Base-by-base conservation (phyloP, 2,888 invertebrate species). In the Gasteruption jaculator region DNA sequence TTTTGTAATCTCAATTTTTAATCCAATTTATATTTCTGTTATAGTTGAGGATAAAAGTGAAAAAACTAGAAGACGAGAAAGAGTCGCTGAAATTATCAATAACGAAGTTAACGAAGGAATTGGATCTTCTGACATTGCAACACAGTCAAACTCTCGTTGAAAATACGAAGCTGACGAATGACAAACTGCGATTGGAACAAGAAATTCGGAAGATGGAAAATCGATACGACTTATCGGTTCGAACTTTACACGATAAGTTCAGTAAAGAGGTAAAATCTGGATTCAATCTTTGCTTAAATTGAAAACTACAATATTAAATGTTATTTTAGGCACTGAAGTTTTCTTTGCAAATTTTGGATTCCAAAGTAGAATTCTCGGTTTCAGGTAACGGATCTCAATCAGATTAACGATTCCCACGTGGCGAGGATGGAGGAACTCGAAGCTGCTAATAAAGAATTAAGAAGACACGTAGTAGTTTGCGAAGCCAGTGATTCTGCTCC, bases 91-190 rank as follows among this genome's bases (percentile, higher is more conserved):
- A 76, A 49, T 63, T 80, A 41, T 77, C 74, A 11, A 75, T 82
- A 41, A 75, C 80, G 12, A 68, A 73, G 0, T 63, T 86, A n/a
- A 75, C 80, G 40, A 79, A 80, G 43, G 82, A 84, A 38, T 74
- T 87, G 10, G 86, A 88, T 58, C 80, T 82, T 48, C 78, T 83
- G 1, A 82, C 82, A 0, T 73, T 87, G n/a, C 79, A 83, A 48
- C 83, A 83, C 14, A 87, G 88, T 0, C 83, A 85, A 60, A 80
- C 81, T 1, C 78, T 85, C 1, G 72, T 86, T 24, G 87, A 89
- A 56, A 79, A 86, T 55, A 83, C 85, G 0, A 81, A 84, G 51
- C 75, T 85, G 3, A 78, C 81, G 39, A 85, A 85, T 50, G 86
- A 87, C 31, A 81, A 83, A 50, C 60, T 83, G 18, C 75, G 76